Evolutionary conservation across 2,888 invertebrate species (phyloP).

Genomic region (Odontocolon sp.): DNA sequence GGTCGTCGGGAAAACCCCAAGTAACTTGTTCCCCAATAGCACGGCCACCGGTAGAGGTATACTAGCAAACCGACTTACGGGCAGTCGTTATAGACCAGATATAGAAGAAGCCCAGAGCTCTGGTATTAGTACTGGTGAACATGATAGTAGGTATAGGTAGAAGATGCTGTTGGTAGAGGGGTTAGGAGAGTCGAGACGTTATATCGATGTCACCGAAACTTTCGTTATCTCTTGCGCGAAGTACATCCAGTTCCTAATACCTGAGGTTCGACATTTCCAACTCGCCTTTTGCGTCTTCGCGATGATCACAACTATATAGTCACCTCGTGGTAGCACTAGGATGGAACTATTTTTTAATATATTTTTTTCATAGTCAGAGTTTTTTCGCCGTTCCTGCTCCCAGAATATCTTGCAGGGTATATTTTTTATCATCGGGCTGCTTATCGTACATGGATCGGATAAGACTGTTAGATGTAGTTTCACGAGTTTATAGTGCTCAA

Average conservation of each 20-base stretch:
- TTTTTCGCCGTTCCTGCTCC: neutral
- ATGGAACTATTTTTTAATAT: no score
- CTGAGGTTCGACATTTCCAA: no score
- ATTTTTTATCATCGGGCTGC: neutral
- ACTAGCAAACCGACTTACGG: conserved; percentile 1
- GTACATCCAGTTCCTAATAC: neutral
- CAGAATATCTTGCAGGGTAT: neutral
- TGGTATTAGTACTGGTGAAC: no score
- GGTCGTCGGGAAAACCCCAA: conserved; percentile 20
- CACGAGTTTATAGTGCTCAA: conserved; percentile 28
- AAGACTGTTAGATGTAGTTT: conserved; percentile 36
- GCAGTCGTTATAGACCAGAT: neutral
- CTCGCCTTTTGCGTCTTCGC: no score
- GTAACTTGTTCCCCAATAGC: conserved; percentile 19
- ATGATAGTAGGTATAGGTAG: neutral
- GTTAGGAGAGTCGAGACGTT: conserved; percentile 1
- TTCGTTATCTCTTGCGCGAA: conserved; percentile 15
- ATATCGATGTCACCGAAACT: conserved; percentile 37
- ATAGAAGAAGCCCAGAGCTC: neutral
- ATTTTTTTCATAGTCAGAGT: neutral
- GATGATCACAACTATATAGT: neutral
- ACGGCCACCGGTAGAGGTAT: neutral
- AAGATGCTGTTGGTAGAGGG: neutral
- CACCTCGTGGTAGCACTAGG: neutral
- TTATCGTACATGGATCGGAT: conserved; percentile 35